Evolutionary conservation across 2,888 invertebrate genomes (phyloP), one percentile per base, ranked within the genome.

Genomic region (Acronicta alni): DNA sequence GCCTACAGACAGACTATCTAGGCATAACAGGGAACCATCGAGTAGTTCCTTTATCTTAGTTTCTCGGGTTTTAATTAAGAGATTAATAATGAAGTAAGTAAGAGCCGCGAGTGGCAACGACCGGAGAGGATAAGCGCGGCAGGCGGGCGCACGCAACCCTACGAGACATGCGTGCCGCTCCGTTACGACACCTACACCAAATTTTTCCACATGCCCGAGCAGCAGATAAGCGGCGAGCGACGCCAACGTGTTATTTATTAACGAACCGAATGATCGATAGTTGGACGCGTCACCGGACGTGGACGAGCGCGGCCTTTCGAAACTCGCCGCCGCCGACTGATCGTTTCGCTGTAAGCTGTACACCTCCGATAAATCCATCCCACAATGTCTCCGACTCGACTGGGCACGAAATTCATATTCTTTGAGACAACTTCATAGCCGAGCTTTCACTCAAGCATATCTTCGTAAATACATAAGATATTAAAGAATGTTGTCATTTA

Each of bases 251-350:
- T 93, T 93, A 93, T 94, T 93, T 93, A 94, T 94, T 93, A 94
- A 93, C 94, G 94, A 94, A 94, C 92, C 92, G 93, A 94, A 93
- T 94, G 94, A 94, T 94, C 93, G 94, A 94, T 94, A 92, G 94
- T 89, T 90, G 92, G 91, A 89, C 92, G 92, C 92, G 92, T 91
- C 92, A 89, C 92, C 93, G 93, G 92, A 91, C 93, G 89, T 87
- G 87, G 87, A 88, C 87, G 88, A 85, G 82, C 81, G 84, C 80
- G 78, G 91, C 90, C 92, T 93, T 93, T 93, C 93, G 91, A 92
- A 93, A 92, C 88, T 79, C 82, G 83, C 87, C 88, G 84, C 86
- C 88, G 86, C 82, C 79, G 77, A 75, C 78, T 72, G 79, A 79
- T 78, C 81, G 80, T 77, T 82, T 81, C 77, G 73, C 80, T 79